Evolutionary conservation across 1,140 invertebrate species (phyloP).

Genomic region (Cydia splendana): DNA sequence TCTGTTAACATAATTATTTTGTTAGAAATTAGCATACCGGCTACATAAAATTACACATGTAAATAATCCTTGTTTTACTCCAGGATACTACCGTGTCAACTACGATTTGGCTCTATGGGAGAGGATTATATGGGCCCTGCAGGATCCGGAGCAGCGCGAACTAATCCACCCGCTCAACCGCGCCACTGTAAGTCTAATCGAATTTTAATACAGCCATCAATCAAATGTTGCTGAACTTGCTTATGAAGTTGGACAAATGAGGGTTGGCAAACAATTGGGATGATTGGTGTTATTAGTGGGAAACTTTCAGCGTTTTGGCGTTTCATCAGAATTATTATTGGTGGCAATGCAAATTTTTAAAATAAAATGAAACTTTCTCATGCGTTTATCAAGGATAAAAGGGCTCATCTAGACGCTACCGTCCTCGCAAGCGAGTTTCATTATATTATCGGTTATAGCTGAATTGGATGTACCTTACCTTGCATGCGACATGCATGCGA

Average conservation of each 20-base stretch:
- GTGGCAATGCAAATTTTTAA: no score
- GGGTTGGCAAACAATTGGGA: constrained; percentile 39
- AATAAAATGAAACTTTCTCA: no score
- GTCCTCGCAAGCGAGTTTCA: no score
- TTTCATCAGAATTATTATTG: no score
- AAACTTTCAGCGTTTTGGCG: no score
- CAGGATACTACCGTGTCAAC: constrained; percentile 84
- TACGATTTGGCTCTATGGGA: constrained; percentile 81
- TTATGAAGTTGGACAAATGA: constrained; percentile 35
- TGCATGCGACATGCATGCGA: no score
- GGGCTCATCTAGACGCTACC: no score
- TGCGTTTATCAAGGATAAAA: no score
- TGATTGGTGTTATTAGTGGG: constrained; percentile 16
- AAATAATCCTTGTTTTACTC: constrained; percentile 30
- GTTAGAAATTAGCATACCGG: not conserved
- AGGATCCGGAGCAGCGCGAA: constrained; percentile 59
- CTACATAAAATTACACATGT: not conserved
- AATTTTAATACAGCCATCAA: constrained; percentile 54
- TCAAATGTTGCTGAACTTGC: constrained; percentile 37
- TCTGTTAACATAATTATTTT: no score
- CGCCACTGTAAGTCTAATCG: constrained; percentile 79
- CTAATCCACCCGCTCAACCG: constrained; percentile 82
- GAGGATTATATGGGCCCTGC: constrained; percentile 75
- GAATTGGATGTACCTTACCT: no score
- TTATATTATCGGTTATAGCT: no score